Conservation (phyloP, 2,888 invertebrate species). For the Belgica antarctica region DNA sequence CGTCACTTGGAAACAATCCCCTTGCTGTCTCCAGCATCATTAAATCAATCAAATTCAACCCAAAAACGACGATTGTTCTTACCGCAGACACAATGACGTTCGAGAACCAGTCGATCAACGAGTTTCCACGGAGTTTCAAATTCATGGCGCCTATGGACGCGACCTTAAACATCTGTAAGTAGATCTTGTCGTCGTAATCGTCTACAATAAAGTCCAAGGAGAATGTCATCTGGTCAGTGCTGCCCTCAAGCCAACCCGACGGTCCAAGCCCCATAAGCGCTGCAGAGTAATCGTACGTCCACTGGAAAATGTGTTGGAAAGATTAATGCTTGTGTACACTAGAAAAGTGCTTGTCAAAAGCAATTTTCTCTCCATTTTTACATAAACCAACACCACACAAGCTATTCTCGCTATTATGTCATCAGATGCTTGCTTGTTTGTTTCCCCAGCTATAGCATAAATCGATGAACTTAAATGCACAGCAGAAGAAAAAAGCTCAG, state of each 20-base stretch:
- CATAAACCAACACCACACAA: background rate
- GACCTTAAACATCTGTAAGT: background rate
- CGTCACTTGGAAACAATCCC: too few species aligned
- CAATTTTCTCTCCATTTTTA: background rate
- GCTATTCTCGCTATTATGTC: background rate
- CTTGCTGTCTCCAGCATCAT: too few species aligned
- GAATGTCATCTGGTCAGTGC: background rate
- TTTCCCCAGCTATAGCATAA: constrained; percentile 4
- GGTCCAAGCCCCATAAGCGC: background rate
- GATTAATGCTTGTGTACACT: background rate
- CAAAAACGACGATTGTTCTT: too few species aligned
- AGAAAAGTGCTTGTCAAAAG: background rate
- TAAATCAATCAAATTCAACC: too few species aligned
- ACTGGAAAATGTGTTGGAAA: too few species aligned
- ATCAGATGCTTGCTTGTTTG: constrained; percentile 1
- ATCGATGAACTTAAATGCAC: constrained; percentile 29
- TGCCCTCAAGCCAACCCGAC: constrained; percentile 10
- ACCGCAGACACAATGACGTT: background rate
- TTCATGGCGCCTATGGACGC: background rate
- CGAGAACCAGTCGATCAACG: background rate
- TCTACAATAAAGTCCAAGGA: background rate
- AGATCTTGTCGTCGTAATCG: background rate
- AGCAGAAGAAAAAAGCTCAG: too few species aligned
- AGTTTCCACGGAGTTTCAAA: background rate
- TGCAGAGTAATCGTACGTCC: background rate